Base-by-base conservation (phyloP, 1,140 invertebrate genomes). In the Microplitis mediator region DNA sequence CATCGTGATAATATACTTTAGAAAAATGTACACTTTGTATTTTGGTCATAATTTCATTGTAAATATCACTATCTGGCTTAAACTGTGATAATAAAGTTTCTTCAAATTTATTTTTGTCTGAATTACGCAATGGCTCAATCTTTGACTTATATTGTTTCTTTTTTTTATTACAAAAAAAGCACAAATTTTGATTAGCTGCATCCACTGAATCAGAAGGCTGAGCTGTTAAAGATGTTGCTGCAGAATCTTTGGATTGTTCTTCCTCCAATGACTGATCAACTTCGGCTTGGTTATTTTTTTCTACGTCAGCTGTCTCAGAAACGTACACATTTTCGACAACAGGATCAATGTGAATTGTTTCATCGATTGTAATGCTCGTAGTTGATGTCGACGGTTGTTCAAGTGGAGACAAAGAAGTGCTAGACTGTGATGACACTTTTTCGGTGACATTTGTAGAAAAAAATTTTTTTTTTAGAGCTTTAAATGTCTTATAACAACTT, bases 121-220 rank as follows among this genome's bases (percentile, higher is more conserved):
- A 65, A 65, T 0, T 65, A 45, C 35, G 14, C 5, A 32, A 68
- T 23, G 3, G 16, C 16, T 56, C 4, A 68, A 0, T 35, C 11
- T 34, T 51, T 31, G 13, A 11, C 32, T 34, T 11, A 4, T 3
- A 50, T 32, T 60, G 3, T 8, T 51, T 65, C 2, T 65, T 65
- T 65, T 65, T 45, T 65, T 35, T 65, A 35, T 65, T n/a, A n/a
- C 63, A 39, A 65, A 65, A 54, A 54, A 54, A 54, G 0, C 36
- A 39, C 36, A 4, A 39, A 39, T 39, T 39, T 0, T 0, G 36
- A 0, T 39, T 39, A 0, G 36, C 36, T 39, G 36, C 0, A 39
- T 0, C 36, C 4, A 5, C 36, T 3, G 36, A 0, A 39, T 39
- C 36, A 39, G 36, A 39, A 39, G 3, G 0, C 36, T 39, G 36